phyloP scores from a whole-genome alignment of 2,888 invertebrate genomes.

The Nephrocerus scutellatus region DNA sequence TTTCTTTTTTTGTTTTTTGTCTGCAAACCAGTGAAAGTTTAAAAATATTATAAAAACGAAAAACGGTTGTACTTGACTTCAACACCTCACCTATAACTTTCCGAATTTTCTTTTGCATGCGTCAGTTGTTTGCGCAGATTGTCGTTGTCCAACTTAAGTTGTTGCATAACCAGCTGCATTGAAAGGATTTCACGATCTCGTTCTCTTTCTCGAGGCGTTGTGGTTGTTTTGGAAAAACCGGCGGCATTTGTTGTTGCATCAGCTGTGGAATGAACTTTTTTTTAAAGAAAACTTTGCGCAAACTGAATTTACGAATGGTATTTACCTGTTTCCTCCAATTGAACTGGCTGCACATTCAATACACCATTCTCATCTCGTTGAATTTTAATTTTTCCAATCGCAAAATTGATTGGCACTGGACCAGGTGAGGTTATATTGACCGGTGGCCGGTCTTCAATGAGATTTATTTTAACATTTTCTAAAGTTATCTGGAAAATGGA shows the following conservation, averaged over 20 bases:
- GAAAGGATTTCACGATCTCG: slow-evolving; percentile 49
- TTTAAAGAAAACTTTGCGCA: too few species aligned
- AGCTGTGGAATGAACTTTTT: too few species aligned
- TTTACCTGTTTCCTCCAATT: slow-evolving; percentile 8
- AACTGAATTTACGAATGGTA: neutral
- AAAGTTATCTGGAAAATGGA: slow-evolving; percentile 54
- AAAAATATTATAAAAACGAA: neutral
- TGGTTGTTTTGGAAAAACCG: slow-evolving; percentile 11
- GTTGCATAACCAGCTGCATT: slow-evolving; percentile 50
- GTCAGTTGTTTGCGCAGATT: slow-evolving; percentile 56
- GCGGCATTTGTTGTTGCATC: slow-evolving; percentile 18
- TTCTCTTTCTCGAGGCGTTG: slow-evolving; percentile 31
- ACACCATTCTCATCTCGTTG: slow-evolving; percentile 67
- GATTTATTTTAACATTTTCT: slow-evolving; percentile 66
- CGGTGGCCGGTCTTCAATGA: slow-evolving; percentile 78
- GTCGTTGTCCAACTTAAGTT: slow-evolving; percentile 57
- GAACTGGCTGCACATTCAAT: slow-evolving; percentile 64
- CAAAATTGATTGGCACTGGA: slow-evolving; percentile 69
- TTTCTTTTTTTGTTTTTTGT: slow-evolving; percentile 52
- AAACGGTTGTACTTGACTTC: neutral
- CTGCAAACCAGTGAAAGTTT: slow-evolving; percentile 25
- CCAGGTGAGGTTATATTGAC: slow-evolving; percentile 75
- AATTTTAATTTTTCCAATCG: slow-evolving; percentile 63
- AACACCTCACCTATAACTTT: slow-evolving; percentile 50
- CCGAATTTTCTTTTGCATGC: slow-evolving; percentile 49